A percentile compares a stretch with the other conserved stretches of the same genome.
These are phyloP conservation scores for Rotaria sp. DNA, from an alignment of 2,888 invertebrate genomes.

Conservation along the genomic window DNA sequence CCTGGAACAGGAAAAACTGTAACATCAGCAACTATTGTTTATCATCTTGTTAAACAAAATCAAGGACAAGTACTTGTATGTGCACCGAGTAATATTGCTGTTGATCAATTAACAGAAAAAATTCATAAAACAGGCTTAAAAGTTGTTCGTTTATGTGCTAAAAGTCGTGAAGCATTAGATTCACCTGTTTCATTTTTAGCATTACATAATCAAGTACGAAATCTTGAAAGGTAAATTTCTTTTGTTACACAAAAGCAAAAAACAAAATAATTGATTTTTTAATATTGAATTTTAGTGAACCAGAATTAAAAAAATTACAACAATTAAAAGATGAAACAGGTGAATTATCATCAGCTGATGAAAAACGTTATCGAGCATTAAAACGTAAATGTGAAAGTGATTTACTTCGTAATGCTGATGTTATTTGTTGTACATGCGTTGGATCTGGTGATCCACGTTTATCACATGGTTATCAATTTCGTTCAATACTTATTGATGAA, in stretches of 20 bases:
- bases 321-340: conserved; percentile 96
- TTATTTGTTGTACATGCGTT: conserved; percentile 96
- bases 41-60: conserved; percentile 86
- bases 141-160: conserved; percentile 84
- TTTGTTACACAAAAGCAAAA: conserved; percentile 53
- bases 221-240: conserved; percentile 63
- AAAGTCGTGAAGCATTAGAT: conserved; percentile 93
- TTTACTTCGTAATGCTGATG: conserved; percentile 74
- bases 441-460: conserved; percentile 92
- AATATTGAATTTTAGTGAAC: conserved; percentile 59
- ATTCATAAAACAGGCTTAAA: conserved; percentile 93
- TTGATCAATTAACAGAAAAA: conserved; percentile 96
- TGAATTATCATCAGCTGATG: conserved; percentile 87
- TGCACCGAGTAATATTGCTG: conserved; percentile 97
- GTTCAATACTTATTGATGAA: conserved; percentile 90
- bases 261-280: background rate
- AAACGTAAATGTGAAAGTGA: conserved; percentile 84
- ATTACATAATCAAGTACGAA: conserved; percentile 89
- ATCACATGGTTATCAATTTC: conserved; percentile 77
- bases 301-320: conserved; percentile 86
- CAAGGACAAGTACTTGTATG: conserved; percentile 80
- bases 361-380: conserved; percentile 79
- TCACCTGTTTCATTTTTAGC: conserved; percentile 92
- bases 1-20: conserved; percentile 67
- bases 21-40: conserved; percentile 96